A percentile compares a stretch with the other conserved stretches of the same genome.
Conservation (phyloP, 2,797 vertebrate species). For the Lithobates pipiens region DNA sequence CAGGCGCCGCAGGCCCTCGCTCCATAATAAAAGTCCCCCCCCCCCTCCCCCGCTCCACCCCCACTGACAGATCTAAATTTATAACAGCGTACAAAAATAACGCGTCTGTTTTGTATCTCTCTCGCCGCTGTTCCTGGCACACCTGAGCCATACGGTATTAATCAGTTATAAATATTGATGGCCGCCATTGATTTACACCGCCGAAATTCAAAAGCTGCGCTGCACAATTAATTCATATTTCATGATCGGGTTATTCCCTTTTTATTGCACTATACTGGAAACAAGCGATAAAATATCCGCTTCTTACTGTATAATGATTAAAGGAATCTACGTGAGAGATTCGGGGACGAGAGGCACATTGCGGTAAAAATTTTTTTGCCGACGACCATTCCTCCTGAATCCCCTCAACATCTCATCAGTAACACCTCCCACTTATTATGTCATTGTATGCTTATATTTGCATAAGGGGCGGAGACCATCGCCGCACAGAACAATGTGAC, state of each 20-base stretch:
- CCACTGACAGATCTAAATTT: background rate
- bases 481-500: too few species aligned
- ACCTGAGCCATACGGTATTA: background rate
- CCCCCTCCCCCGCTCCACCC: too few species aligned
- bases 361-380: too few species aligned
- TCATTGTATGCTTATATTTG: too few species aligned
- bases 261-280: background rate
- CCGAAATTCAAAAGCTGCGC: background rate
- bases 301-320: too few species aligned
- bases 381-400: too few species aligned
- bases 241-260: background rate
- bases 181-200: background rate
- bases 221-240: slow-evolving; percentile 3
- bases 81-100: background rate
- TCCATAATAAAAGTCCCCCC: background rate
- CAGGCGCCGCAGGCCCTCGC: background rate
- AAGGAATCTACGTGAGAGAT: too few species aligned
- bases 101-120: background rate
- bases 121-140: background rate
- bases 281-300: too few species aligned
- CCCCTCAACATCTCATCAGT: too few species aligned
- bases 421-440: too few species aligned
- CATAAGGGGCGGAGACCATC: too few species aligned
- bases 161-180: slow-evolving; percentile 25
- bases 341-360: too few species aligned